Evolutionary conservation across 1,140 invertebrate genomes (phyloP).

Genomic region (Meteorus sp.): DNA sequence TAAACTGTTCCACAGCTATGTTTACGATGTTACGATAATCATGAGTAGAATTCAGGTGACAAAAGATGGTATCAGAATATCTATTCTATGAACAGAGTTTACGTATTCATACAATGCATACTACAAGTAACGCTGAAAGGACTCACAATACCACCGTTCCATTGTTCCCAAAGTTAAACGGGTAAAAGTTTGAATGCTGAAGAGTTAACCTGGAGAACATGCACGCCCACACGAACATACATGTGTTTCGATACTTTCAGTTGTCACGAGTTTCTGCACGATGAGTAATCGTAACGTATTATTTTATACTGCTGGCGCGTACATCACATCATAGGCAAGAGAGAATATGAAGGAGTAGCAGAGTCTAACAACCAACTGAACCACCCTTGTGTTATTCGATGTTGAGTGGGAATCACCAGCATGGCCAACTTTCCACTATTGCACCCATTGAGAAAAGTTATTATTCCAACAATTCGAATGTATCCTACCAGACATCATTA

Average conservation of each 20-base stretch:
- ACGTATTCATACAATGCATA: background rate
- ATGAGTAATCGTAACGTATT: constrained; percentile 29
- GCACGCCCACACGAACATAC: no score
- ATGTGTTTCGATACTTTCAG: constrained; percentile 19
- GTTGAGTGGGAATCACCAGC: background rate
- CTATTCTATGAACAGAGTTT: no score
- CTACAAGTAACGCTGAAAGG: constrained; percentile 1
- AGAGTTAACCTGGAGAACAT: constrained; percentile 15
- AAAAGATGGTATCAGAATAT: background rate
- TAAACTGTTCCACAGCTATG: no score
- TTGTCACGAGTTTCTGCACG: constrained; percentile 23
- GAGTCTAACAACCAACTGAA: background rate
- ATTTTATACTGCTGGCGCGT: background rate
- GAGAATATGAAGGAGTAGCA: constrained; percentile 18
- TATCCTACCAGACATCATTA: background rate
- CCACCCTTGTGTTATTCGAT: background rate
- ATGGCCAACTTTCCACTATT: no score
- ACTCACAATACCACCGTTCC: constrained; percentile 14
- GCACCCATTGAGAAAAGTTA: no score
- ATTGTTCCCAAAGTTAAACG: constrained; percentile 20
- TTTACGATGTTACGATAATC: constrained; percentile 18
- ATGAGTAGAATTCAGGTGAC: background rate
- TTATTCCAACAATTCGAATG: no score
- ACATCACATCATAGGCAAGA: constrained; percentile 11
- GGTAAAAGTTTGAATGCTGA: constrained; percentile 22